phyloP scores from a whole-genome alignment of 2,113 vertebrate species.

The Sarotherodon lohbergeri region DNA sequence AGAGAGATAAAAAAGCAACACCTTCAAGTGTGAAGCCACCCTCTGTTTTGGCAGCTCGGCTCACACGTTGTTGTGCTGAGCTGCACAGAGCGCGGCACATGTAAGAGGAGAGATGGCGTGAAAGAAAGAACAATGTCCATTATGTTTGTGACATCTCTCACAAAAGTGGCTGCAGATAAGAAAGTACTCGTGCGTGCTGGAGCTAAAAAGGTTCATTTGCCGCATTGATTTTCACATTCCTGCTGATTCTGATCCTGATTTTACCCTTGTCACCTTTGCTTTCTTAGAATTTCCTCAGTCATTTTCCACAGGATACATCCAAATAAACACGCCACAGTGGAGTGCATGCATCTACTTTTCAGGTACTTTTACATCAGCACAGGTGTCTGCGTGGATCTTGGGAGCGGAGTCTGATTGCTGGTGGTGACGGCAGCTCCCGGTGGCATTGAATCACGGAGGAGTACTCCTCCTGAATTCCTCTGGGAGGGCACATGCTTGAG shows the following conservation, averaged over 20 bases:
- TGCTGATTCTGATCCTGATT: not conserved
- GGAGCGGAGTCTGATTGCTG: not conserved
- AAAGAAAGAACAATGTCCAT: not conserved
- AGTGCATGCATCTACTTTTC: not conserved
- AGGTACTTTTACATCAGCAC: not conserved
- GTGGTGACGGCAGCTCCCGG: not conserved
- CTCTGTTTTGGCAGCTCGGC: conserved; percentile 1
- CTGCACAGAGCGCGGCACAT: not conserved
- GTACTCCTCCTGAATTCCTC: conserved; percentile 8
- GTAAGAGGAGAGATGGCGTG: not conserved
- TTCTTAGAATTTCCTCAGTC: not conserved
- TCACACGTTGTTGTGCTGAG: not conserved
- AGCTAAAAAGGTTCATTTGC: not conserved
- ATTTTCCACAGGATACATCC: not conserved
- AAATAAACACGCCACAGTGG: not conserved
- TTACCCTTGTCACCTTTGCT: not conserved
- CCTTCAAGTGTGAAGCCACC: conserved; percentile 28
- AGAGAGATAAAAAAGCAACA: not conserved
- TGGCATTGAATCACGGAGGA: not conserved
- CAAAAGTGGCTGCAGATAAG: not conserved
- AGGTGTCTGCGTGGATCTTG: not conserved
- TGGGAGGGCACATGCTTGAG: not conserved
- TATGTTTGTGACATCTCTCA: not conserved
- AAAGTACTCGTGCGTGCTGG: not conserved
- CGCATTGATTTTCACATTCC: not conserved